Evolutionary conservation across 1,140 invertebrate species (phyloP).

Genomic region (Mercenaria mercenaria): DNA sequence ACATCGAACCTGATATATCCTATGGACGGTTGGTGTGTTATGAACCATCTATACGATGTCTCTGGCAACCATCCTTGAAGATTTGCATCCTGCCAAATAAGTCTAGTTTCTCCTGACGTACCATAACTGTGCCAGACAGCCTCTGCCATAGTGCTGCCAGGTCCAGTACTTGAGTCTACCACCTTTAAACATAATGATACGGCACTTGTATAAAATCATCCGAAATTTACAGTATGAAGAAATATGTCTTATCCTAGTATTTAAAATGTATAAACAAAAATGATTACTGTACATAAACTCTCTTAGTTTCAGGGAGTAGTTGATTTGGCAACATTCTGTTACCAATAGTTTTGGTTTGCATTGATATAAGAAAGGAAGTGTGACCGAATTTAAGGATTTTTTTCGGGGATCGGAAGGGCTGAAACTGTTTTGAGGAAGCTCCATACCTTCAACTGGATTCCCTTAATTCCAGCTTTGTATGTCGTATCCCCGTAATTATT

Average conservation of each 20-base stretch:
- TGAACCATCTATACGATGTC: slow-evolving; percentile 72
- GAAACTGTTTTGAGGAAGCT: too few relatives aligned
- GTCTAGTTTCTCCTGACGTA: slow-evolving; percentile 36
- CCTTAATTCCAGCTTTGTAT: slow-evolving; percentile 83
- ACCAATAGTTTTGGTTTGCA: too few relatives aligned
- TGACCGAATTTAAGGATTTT: too few relatives aligned
- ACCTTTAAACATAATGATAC: slow-evolving; percentile 68
- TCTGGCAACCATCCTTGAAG: slow-evolving; percentile 69
- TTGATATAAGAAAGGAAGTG: too few relatives aligned
- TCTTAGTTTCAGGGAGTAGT: too few relatives aligned
- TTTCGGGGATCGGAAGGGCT: too few relatives aligned
- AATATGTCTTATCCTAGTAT: too few relatives aligned
- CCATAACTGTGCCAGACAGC: slow-evolving; percentile 97
- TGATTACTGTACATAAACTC: too few relatives aligned
- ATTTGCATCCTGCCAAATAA: slow-evolving; percentile 74
- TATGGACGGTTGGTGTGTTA: slow-evolving; percentile 71
- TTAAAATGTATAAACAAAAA: too few relatives aligned
- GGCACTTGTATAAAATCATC: too few relatives aligned
- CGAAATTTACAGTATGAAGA: too few relatives aligned
- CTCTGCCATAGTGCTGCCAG: slow-evolving; percentile 94
- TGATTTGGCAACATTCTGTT: too few relatives aligned
- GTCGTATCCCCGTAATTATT: slow-evolving; percentile 63
- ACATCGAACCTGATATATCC: slow-evolving; percentile 72
- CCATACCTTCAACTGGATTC: slow-evolving; percentile 96
- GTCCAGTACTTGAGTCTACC: slow-evolving; percentile 95